These are phyloP conservation scores for Coleophora flavipennella DNA, from an alignment of 2,888 invertebrate species.

Conservation along the genomic window DNA sequence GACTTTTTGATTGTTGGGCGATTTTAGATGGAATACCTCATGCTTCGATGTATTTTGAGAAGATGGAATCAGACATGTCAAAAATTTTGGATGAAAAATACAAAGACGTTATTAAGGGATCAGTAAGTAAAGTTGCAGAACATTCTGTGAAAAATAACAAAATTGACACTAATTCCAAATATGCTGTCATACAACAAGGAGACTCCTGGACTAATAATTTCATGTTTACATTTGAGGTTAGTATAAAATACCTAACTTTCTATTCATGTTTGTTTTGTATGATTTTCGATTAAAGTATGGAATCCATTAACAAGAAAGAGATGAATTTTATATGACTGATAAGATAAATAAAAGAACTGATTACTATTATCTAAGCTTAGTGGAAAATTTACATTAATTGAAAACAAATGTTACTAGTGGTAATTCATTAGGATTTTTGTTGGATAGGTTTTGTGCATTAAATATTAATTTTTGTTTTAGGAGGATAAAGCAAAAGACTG, in stretches of 20 bases:
- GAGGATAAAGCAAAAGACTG: not conserved
- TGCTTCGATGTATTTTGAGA: not conserved
- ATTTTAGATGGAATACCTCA: not conserved
- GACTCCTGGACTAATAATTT: slow-evolving; percentile 25
- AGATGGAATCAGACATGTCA: slow-evolving; percentile 3
- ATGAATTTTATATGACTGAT: no score
- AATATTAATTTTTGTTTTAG: slow-evolving; percentile 1
- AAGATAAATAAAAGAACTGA: no score
- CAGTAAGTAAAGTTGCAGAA: not conserved
- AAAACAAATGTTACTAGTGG: no score
- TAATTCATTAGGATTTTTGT: no score
- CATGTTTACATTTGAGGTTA: slow-evolving; percentile 18
- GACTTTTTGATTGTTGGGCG: slow-evolving; percentile 14
- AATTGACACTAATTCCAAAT: slow-evolving; percentile 12
- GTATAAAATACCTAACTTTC: slow-evolving; percentile 3
- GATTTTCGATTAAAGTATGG: no score
- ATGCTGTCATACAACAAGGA: slow-evolving; percentile 19
- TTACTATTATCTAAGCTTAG: no score
- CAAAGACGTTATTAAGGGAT: not conserved
- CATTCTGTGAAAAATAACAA: not conserved
- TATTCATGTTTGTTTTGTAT: no score
- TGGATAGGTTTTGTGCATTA: no score
- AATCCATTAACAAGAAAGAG: no score
- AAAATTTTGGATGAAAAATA: slow-evolving; percentile 1
- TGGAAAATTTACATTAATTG: no score